A percentile compares a stretch with the other conserved stretches of the same genome.
Conservation (phyloP, 2,113 vertebrate species). For the human region GRCh38 chr7:103062001-103062500, state of each 20-base stretch:
- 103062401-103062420: constrained; percentile 14
- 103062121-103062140: not conserved
- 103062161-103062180: not conserved
- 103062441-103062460: not conserved
- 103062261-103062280: not conserved
- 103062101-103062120: constrained; percentile 28
- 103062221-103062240: not conserved
- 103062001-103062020: not conserved
- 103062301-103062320: not conserved
- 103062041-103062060: not conserved
- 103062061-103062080: constrained; percentile 8
- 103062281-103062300: not conserved
- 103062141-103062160: not conserved
- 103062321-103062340: not conserved
- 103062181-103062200: not conserved
- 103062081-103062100: constrained; percentile 82
- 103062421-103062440: constrained; percentile 10
- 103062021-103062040: not conserved
- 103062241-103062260: not conserved
- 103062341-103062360: not conserved
- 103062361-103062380: not conserved
- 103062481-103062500: not conserved
- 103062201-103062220: not conserved
- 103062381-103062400: not conserved
- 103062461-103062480: not conserved